Conservation (phyloP, 2,888 invertebrate genomes). For the Drosophila austrosaltans region DNA sequence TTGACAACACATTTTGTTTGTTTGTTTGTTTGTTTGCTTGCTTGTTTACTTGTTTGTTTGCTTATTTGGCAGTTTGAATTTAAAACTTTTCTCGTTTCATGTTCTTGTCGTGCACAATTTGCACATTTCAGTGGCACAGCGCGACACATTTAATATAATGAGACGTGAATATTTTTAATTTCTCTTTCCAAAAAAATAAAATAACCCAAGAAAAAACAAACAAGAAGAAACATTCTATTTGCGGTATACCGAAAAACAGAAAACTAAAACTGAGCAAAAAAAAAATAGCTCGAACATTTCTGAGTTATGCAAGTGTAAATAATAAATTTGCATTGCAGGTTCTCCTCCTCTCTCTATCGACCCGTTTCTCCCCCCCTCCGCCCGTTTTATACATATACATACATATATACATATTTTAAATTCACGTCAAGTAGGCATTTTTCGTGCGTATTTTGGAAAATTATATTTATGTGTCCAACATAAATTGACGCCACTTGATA, state of each 20-base stretch:
- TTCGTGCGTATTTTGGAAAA: constrained; percentile 47
- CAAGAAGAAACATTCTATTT: constrained; percentile 14
- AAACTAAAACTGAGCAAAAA: neutral
- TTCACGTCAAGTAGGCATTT: constrained; percentile 41
- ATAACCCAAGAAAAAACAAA: constrained; percentile 10
- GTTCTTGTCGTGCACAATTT: constrained; percentile 55
- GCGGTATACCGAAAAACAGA: constrained; percentile 7
- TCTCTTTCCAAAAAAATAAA: neutral
- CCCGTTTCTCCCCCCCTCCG: neutral
- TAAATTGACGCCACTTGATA: constrained; percentile 29
- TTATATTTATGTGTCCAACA: constrained; percentile 53
- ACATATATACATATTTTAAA: constrained; percentile 17
- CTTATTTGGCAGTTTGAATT: constrained; percentile 27
- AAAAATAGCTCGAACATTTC: constrained; percentile 27
- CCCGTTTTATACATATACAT: neutral
- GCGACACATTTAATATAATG: constrained; percentile 56
- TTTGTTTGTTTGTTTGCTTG: constrained; percentile 29
- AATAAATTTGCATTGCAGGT: constrained; percentile 14
- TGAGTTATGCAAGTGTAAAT: constrained; percentile 17
- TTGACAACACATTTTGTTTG: constrained; percentile 13
- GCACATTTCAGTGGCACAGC: constrained; percentile 44
- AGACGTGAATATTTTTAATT: constrained; percentile 68
- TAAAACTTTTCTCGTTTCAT: constrained; percentile 41
- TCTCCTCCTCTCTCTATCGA: neutral
- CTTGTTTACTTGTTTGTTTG: constrained; percentile 16